These are phyloP conservation scores for Corapipo altera DNA, from an alignment of 2,113 vertebrate genomes.

Conservation along the genomic window DNA sequence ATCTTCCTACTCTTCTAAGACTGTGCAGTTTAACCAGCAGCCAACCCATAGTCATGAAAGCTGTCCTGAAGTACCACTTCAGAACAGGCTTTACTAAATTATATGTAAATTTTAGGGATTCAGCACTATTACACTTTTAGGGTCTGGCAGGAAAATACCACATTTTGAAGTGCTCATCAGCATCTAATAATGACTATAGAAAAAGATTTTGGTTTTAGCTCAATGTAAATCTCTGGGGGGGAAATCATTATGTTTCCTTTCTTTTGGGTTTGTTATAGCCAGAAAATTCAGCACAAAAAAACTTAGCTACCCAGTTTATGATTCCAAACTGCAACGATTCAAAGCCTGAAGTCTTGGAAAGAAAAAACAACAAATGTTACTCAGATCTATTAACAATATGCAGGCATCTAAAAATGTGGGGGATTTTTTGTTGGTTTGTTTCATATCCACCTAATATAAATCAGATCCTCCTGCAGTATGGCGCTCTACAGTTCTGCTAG, in stretches of 20 bases:
- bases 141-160: conserved; percentile 55
- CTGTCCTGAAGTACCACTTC: conserved; percentile 65
- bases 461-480: neutral
- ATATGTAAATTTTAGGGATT: conserved; percentile 59
- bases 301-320: neutral
- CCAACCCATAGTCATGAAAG: conserved; percentile 60
- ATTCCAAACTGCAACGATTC: conserved; percentile 10
- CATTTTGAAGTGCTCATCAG: conserved; percentile 54
- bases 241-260: conserved; percentile 27
- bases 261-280: conserved; percentile 4
- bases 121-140: conserved; percentile 53
- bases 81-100: conserved; percentile 61
- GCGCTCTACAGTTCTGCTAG: neutral
- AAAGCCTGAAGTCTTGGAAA: conserved; percentile 32
- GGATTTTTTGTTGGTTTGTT: neutral
- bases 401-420: neutral
- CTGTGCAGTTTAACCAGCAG: conserved; percentile 51
- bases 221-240: conserved; percentile 2
- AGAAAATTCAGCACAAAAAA: conserved; percentile 6
- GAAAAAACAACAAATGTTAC: conserved; percentile 17
- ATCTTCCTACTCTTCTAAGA: conserved; percentile 46
- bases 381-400: neutral
- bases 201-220: conserved; percentile 48
- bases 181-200: conserved; percentile 43
- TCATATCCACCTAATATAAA: conserved; percentile 20